phyloP scores from a whole-genome alignment of 2,888 invertebrate genomes.

The Aplocera efformata region DNA sequence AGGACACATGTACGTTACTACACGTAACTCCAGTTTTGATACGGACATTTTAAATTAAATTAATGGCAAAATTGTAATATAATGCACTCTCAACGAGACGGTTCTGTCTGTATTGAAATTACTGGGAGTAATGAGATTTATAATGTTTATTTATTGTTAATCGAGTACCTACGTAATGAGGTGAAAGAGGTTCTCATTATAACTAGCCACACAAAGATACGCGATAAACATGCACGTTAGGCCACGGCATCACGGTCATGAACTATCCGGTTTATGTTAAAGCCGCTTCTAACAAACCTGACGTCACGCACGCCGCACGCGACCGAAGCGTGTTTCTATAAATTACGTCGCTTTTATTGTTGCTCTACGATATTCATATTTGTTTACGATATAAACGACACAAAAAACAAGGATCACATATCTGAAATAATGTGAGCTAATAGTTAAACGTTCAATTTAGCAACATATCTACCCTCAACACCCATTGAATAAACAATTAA shows the following conservation, averaged over 20 bases:
- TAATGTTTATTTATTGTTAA: conserved; percentile 14
- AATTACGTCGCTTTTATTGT: conserved; percentile 6
- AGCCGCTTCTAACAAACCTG: conserved; percentile 27
- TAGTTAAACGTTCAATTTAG: too few relatives aligned
- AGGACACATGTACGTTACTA: conserved; percentile 83
- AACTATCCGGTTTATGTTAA: conserved; percentile 37
- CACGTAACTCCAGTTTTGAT: conserved; percentile 63
- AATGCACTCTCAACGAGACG: conserved; percentile 13
- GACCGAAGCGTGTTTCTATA: conserved; percentile 25
- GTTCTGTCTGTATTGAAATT: conserved; percentile 4
- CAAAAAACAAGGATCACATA: too few relatives aligned
- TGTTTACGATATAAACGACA: too few relatives aligned
- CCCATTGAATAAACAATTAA: too few relatives aligned
- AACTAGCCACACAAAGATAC: conserved; percentile 27
- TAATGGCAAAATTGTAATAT: conserved; percentile 4
- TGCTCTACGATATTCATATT: too few relatives aligned
- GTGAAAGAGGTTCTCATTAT: conserved; percentile 13
- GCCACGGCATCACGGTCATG: conserved; percentile 37
- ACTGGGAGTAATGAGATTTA: conserved; percentile 4
- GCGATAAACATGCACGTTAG: conserved; percentile 41
- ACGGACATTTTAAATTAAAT: conserved; percentile 47
- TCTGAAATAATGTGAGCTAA: too few relatives aligned
- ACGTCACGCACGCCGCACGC: conserved; percentile 34
- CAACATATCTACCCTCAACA: too few relatives aligned
- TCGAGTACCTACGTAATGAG: conserved; percentile 15